Percentiles rank a stretch among this genome's conserved stretches.
These are phyloP conservation scores for Lochmaea capreae DNA, from an alignment of 2,888 invertebrate genomes.

Conservation along the genomic window DNA sequence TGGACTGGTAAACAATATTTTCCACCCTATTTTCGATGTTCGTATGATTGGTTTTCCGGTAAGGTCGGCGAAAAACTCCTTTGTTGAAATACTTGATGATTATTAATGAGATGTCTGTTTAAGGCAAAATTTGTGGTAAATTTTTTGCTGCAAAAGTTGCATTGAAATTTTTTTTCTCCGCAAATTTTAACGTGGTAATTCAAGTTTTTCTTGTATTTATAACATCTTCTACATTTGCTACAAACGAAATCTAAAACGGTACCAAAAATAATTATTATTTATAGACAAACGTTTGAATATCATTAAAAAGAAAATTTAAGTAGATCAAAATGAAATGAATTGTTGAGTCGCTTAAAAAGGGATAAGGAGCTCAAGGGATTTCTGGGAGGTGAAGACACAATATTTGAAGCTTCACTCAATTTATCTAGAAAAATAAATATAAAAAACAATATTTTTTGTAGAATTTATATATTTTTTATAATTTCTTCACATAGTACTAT, in stretches of 20 bases:
- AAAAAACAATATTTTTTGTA: background rate
- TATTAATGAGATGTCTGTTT: slow-evolving; percentile 1
- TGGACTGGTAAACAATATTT: no score
- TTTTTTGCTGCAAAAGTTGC: background rate
- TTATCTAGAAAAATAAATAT: no score
- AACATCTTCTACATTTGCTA: slow-evolving; percentile 55
- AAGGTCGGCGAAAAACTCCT: no score
- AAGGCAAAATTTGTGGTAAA: slow-evolving; percentile 3
- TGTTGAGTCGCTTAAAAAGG: no score
- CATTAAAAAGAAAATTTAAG: no score
- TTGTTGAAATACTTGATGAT: slow-evolving; percentile 2
- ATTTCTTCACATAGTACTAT: background rate
- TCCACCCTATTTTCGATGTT: no score
- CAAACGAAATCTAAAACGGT: background rate
- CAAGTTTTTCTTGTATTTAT: slow-evolving; percentile 77
- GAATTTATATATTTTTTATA: background rate
- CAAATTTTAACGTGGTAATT: slow-evolving; percentile 54
- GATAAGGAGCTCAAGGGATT: no score
- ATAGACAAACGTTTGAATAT: background rate
- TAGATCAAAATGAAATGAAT: no score
- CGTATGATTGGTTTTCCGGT: no score
- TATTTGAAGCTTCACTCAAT: no score
- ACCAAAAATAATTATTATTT: background rate
- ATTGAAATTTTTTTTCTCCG: slow-evolving; percentile 15
- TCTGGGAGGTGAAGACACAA: no score